phyloP scores from a whole-genome alignment of 1,140 invertebrate species.

The Berghia stephanieae region DNA sequence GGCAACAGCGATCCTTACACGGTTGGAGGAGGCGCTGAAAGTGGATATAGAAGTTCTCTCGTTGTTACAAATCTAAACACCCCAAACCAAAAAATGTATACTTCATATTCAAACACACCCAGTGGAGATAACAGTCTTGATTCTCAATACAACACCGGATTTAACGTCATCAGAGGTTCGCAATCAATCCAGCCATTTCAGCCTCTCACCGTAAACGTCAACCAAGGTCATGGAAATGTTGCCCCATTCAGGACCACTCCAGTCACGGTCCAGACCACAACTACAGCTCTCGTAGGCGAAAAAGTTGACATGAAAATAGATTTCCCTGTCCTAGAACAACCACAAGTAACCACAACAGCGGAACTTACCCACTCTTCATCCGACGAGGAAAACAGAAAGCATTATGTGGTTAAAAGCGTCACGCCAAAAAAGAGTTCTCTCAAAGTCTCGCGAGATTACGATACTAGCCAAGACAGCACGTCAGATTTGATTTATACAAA shows the following conservation, averaged over 20 bases:
- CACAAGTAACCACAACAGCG: neutral
- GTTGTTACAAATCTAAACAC: neutral
- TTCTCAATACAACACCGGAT: neutral
- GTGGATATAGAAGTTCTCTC: neutral
- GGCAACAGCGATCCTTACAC: neutral
- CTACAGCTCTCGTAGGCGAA: slow-evolving; percentile 21
- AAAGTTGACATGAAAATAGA: slow-evolving; percentile 27
- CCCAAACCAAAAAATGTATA: neutral
- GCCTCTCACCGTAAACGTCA: neutral
- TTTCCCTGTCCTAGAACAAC: slow-evolving; percentile 15
- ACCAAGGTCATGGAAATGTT: neutral
- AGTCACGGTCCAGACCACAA: slow-evolving; percentile 11
- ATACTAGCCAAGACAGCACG: neutral
- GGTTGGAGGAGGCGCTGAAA: neutral
- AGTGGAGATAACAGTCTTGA: too few relatives aligned
- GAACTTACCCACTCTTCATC: slow-evolving; percentile 1
- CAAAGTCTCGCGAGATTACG: slow-evolving; percentile 4
- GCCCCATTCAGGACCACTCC: neutral
- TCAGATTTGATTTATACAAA: neutral
- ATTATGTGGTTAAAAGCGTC: neutral
- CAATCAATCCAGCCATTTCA: neutral
- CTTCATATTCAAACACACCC: neutral
- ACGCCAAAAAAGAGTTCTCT: slow-evolving; percentile 24
- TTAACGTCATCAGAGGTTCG: neutral
- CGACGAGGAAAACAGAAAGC: neutral